Evolutionary conservation across 2,888 invertebrate genomes (phyloP).

Genomic region (Myopa tessellatipennis): DNA sequence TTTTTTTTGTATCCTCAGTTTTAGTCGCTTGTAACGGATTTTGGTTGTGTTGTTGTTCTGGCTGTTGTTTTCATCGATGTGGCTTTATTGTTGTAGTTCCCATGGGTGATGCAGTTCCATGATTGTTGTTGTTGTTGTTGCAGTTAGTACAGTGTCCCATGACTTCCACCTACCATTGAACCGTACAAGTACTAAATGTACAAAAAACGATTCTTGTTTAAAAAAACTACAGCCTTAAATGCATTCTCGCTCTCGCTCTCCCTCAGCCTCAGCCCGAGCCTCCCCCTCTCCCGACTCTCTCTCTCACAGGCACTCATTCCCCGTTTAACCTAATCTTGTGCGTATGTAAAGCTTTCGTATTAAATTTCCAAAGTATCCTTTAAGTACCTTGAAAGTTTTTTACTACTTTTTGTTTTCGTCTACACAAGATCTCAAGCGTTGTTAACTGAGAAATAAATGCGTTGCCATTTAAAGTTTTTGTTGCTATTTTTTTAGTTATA

Average conservation of each 20-base stretch:
- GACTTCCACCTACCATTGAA: not conserved
- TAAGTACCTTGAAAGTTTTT: not conserved
- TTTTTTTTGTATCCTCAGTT: not conserved
- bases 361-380: not conserved
- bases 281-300: no score
- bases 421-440: not conserved
- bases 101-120: no score
- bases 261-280: not conserved
- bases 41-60: conserved; percentile 13
- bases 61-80: not conserved
- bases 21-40: not conserved
- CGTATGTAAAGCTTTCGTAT: not conserved
- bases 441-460: not conserved
- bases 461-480: not conserved
- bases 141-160: not conserved
- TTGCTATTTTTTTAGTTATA: not conserved
- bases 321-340: not conserved
- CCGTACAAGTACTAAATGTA: not conserved
- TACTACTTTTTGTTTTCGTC: not conserved
- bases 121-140: not conserved
- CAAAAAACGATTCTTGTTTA: not conserved
- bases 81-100: not conserved
- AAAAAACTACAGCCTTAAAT: not conserved
- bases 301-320: no score
- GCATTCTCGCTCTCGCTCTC: not conserved